Conservation (phyloP, 2,888 invertebrate species). For the Pyrocoelia pectoralis region DNA sequence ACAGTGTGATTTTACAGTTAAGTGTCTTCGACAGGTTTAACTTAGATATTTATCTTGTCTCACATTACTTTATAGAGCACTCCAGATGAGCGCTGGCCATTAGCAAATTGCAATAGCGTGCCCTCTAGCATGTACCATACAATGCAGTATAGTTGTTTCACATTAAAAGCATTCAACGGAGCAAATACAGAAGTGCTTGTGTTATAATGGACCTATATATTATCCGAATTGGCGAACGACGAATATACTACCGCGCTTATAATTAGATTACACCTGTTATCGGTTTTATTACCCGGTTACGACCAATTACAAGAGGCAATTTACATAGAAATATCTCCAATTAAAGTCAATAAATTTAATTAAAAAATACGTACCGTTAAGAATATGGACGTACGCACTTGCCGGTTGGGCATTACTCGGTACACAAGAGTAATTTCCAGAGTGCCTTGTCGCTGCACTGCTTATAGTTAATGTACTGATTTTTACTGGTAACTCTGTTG, state of each 20-base stretch:
- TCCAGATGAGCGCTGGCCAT: constrained; percentile 24
- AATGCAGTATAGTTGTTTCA: constrained; percentile 22
- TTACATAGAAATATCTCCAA: constrained; percentile 22
- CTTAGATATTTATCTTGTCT: not conserved
- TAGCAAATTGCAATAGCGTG: constrained; percentile 31
- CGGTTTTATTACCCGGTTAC: constrained; percentile 25
- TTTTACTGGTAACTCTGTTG: constrained; percentile 77
- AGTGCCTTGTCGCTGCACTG: constrained; percentile 72
- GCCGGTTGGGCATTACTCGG: constrained; percentile 90
- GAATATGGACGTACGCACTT: constrained; percentile 87
- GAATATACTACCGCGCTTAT: constrained; percentile 26
- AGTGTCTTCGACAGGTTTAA: not conserved
- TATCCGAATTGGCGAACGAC: constrained; percentile 27
- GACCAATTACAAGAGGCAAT: constrained; percentile 22
- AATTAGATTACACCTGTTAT: constrained; percentile 35
- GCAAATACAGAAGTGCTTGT: constrained; percentile 31
- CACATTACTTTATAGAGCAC: constrained; percentile 7
- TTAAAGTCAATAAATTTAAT: constrained; percentile 6
- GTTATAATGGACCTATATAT: constrained; percentile 32
- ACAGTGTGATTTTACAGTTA: no score
- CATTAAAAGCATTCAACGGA: constrained; percentile 28
- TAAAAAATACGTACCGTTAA: constrained; percentile 73
- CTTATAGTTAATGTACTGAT: constrained; percentile 71
- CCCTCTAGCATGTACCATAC: constrained; percentile 23
- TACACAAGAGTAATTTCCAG: constrained; percentile 89